Evolutionary conservation across 2,797 vertebrate species (phyloP).

Genomic region (Helarctos malayanus): DNA sequence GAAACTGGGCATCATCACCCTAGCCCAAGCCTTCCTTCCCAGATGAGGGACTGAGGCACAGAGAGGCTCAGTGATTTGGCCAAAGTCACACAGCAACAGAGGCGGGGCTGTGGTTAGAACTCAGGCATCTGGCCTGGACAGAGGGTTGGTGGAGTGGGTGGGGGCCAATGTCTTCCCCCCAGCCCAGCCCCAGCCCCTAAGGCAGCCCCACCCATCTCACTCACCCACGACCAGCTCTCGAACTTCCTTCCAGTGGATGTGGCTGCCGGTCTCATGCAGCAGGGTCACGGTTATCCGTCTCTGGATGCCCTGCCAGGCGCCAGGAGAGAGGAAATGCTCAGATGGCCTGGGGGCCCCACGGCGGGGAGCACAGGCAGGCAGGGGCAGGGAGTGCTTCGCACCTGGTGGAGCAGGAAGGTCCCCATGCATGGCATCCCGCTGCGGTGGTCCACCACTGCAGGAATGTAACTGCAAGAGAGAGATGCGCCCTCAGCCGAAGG

Average conservation of each 20-base stretch:
- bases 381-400: constrained; percentile 73
- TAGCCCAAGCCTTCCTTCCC: neutral
- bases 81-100: neutral
- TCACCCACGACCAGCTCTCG: constrained; percentile 98
- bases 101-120: neutral
- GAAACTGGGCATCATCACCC: fast-evolving
- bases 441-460: constrained; percentile 97
- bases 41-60: neutral
- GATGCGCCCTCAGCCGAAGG: fast-evolving
- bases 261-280: constrained; percentile 96
- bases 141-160: fast-evolving
- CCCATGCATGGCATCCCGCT: constrained; percentile 98
- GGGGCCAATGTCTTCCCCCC: fast-evolving
- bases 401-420: constrained; percentile 98
- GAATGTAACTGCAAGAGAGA: constrained; percentile 93
- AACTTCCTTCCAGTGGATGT: constrained; percentile 97
- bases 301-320: constrained; percentile 94
- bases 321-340: neutral
- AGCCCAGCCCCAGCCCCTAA: no score
- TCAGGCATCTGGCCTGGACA: fast-evolving
- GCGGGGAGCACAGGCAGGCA: fast-evolving
- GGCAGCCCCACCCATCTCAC: constrained; percentile 61
- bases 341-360: fast-evolving
- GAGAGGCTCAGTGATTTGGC: neutral
- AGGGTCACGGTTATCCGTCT: constrained; percentile 96